Base-by-base conservation (phyloP, 2,888 invertebrate genomes). In the Xanthorhoe spadicearia region DNA sequence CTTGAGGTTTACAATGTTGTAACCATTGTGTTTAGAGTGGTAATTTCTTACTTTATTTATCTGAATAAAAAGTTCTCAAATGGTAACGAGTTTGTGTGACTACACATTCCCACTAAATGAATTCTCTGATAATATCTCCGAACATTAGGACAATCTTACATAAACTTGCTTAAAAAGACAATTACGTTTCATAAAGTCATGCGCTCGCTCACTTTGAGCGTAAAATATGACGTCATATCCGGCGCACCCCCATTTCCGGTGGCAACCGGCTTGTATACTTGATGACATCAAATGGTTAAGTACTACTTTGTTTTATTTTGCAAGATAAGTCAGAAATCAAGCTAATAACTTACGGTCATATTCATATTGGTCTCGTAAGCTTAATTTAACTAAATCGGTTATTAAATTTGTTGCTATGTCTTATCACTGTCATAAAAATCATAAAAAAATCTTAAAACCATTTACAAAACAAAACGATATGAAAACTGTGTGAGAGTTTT, bases 181-280 rank as follows among this genome's bases (percentile, higher is more conserved):
- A 73, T 73, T 73, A 68, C 68, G 65, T 77, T 74, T 74, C 69
- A 71, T 74, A 72, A 74, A 75, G 73, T 70, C 74, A 66, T 75
- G 70, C 74, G 72, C 67, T 66, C 61, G 56, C 63, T 74, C 66
- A 74, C 62, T 62, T 69, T 62, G 69, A 70, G 67, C 66, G 70
- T 77, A 73, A 81, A 76, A 76, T 78, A 77, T 77, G 68, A 75
- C 75, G 74, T 80, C 76, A 78, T 77, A 78, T 78, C 79, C 78
- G 68, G 55, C 72, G 67, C 70, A 70, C 69, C 68, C 71, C 54
- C 74, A 77, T 79, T 80, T 79, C 77, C 77, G 71, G 62, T 69
- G 72, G 73, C 71, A 74, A 74, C 72, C 60, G 32, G 59, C 68
- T 69, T 59, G 63, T 65, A 71, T 67, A 46, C 69, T 63, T 77